phyloP scores from a whole-genome alignment of 1,140 invertebrate genomes.

The Scaptodrosophila lebanonensis region DNA sequence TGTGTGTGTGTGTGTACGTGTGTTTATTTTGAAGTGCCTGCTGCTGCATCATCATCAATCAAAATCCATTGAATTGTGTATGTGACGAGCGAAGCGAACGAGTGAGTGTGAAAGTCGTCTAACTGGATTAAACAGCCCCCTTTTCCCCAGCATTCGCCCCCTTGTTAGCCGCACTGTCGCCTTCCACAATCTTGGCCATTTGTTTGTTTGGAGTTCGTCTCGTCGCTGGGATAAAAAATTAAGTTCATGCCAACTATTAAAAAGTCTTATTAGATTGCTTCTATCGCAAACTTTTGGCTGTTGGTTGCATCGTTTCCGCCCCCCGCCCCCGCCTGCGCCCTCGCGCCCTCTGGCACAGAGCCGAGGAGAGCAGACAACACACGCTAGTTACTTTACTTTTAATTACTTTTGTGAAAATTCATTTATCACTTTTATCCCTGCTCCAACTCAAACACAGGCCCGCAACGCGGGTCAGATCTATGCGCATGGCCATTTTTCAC shows the following conservation, averaged over 20 bases:
- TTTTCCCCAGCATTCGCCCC: slow-evolving; percentile 46
- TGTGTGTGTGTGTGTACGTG: neutral
- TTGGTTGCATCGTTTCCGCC: slow-evolving; percentile 11
- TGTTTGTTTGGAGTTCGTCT: slow-evolving; percentile 38
- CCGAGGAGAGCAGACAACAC: slow-evolving; percentile 45
- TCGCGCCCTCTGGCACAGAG: neutral
- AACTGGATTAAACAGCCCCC: slow-evolving; percentile 12
- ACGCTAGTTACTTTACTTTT: slow-evolving; percentile 75
- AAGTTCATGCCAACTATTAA: slow-evolving; percentile 59
- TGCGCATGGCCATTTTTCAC: slow-evolving; percentile 69
- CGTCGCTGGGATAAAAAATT: slow-evolving; percentile 35
- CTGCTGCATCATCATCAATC: slow-evolving; percentile 34
- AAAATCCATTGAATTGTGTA: slow-evolving; percentile 30
- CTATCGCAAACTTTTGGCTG: slow-evolving; percentile 58
- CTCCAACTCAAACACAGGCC: slow-evolving; percentile 64
- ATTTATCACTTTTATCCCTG: slow-evolving; percentile 75
- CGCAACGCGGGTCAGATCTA: slow-evolving; percentile 48
- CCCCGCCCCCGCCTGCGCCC: neutral
- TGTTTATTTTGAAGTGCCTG: neutral
- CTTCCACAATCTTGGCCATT: slow-evolving; percentile 29
- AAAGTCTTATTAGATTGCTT: slow-evolving; percentile 74
- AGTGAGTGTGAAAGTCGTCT: no score
- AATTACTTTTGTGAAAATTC: slow-evolving; percentile 76
- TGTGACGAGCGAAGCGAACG: neutral
- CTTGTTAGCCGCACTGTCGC: neutral